Evolutionary conservation across 2,113 vertebrate species (phyloP).

Genomic region (Sceloporus undulatus): DNA sequence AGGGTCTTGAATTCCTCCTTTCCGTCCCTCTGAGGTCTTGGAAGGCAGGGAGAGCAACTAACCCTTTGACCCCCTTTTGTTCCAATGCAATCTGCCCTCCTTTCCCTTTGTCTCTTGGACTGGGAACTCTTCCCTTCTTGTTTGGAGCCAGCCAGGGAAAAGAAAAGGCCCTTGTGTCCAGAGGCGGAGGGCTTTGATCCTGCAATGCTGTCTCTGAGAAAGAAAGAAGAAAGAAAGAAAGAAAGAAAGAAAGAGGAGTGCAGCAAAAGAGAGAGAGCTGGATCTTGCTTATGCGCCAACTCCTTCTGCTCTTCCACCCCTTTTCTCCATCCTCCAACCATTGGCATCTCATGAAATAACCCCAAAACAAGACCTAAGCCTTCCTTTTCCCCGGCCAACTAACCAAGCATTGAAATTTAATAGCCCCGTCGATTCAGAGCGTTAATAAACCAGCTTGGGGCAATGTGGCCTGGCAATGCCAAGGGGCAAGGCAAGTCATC

Average conservation of each 20-base stretch:
- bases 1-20: not conserved
- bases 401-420: constrained; percentile 62
- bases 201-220: constrained; percentile 46
- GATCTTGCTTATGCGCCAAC: constrained; percentile 49
- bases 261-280: constrained; percentile 59
- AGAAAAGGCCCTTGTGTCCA: constrained; percentile 76
- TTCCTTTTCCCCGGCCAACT: not conserved
- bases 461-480: too few relatives aligned
- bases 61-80: not conserved
- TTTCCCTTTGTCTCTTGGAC: not conserved
- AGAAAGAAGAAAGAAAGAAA: too few relatives aligned
- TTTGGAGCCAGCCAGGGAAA: constrained; percentile 24
- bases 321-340: constrained; percentile 57
- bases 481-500: constrained; percentile 6
- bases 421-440: not conserved
- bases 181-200: constrained; percentile 58
- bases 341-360: constrained; percentile 33
- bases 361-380: not conserved
- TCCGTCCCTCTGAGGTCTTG: not conserved
- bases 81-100: not conserved
- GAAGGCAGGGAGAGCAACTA: rapidly evolving
- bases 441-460: not conserved
- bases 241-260: too few relatives aligned
- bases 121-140: rapidly evolving
- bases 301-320: constrained; percentile 26